Base-by-base conservation (phyloP, 1,140 invertebrate genomes). In the Caerostris darwini region DNA sequence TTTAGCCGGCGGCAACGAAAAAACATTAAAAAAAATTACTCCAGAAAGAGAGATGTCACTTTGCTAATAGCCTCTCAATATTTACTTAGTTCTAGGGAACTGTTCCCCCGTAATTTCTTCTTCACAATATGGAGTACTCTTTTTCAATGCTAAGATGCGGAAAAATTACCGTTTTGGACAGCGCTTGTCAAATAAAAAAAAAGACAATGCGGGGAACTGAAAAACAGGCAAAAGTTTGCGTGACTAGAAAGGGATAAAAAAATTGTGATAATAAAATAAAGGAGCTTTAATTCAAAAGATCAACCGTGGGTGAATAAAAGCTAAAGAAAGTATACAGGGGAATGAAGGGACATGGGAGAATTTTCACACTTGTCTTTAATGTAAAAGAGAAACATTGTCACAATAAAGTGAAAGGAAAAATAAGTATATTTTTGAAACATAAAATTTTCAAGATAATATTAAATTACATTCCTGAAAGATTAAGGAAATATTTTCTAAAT, bases 11-110 rank as follows among this genome's bases (percentile, higher is more conserved):
- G 61, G 86, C 58, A 7, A 17, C 64, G 6, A 17, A 53, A 14
- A 17, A 85, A 88, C 17, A 64, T 57, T n/a, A 58, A 86, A 85
- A 88, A 34, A 34, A 34, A 34, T 34, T 34, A 88, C 86, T 50
- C 14, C 7, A 10, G 17, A 58, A 19, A 19, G 82, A 19, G 82
- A 83, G 86, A 88, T 88, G 86, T 67, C 86, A 88, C 50, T 64
- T 53, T 34, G 59, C 53, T 88, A 88, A 67, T 88, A 61, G 86
- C 14, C 86, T 64, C 86, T 64, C 86, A 67, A 88, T 88, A 88
- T 88, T 88, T 88, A 67, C 86, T 57, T 34, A 67, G 34, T 34
- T 88, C 59, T 10, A 61, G 3, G 3, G 50, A 56, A 19, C 82
- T 85, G 56, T 50, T 50, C 50, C 1, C 69, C 2, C 19, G 12